A percentile compares a stretch with the other conserved stretches of the same genome.
Conservation (phyloP, 2,113 vertebrate species). For the Xenotilapia leptura region DNA sequence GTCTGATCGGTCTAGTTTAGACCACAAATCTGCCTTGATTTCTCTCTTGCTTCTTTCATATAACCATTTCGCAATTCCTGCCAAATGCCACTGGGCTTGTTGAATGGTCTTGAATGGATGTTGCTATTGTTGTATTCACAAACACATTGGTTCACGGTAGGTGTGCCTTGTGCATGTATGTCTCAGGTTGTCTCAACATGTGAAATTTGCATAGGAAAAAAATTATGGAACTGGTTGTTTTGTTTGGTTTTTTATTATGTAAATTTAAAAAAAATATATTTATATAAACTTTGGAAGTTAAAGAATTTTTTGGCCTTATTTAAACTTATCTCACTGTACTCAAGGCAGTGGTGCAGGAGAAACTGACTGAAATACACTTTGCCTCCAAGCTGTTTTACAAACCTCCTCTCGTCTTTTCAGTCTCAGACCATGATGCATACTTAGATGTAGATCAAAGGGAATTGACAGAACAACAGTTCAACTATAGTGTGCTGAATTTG, state of each 20-base stretch:
- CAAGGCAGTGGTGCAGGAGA: neutral
- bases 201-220: neutral
- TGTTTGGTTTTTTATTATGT: neutral
- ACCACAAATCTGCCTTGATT: conserved; percentile 11
- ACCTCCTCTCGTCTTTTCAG: neutral
- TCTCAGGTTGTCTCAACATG: neutral
- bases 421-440: neutral
- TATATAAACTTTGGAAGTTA: neutral
- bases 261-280: fast-evolving
- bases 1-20: conserved; percentile 22
- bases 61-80: conserved; percentile 1
- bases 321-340: neutral
- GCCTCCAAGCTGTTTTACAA: conserved; percentile 7
- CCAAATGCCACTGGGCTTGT: neutral
- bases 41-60: neutral
- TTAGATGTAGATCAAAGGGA: neutral
- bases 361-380: conserved; percentile 4
- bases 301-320: neutral
- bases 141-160: neutral
- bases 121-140: neutral
- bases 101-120: neutral
- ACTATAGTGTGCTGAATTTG: neutral
- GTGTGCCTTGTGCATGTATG: neutral
- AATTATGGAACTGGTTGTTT: neutral
- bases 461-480: neutral